Evolutionary conservation across 2,888 invertebrate species (phyloP), one percentile per base, ranked within the genome.

Genomic region (Pherbina coryleti): DNA sequence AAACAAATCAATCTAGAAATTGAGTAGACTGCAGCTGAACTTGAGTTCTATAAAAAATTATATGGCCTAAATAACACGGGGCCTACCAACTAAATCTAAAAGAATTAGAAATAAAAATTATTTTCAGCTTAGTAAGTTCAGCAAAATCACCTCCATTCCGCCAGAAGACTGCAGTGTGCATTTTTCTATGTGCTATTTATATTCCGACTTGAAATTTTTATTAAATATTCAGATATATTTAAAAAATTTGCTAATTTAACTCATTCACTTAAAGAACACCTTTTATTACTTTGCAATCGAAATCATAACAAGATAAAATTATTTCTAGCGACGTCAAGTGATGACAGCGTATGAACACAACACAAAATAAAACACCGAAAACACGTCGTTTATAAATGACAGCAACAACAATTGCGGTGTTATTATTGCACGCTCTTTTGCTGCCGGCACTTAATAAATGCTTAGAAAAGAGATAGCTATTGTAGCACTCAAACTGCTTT

Each of bases 81-180:
- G 44, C 44, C 44, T 3, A 44, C 14, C 14, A 11, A 11, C 44
- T 44, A 44, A 1, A 51, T n/a, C 62, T 28, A 62, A 75, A 60
- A 14, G 44, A 62, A 51, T 64, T 69, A 75, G 79, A 53, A 64
- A 49, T 62, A 74, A 70, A 77, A 79, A 76, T 69, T 49, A 73
- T 55, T 34, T 9, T 34, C 60, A 44, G 44, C 44, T 44, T 11
- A 44, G 44, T 49, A 75, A 64, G 57, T 67, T 31, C 51, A 11
- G 17, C 14, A 37, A 70, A 78, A 77, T 84, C 83, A 89, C 89
- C 89, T 86, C 89, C 89, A 81, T 89, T 87, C 79, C 88, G 86
- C 88, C 88, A 89, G 84, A 89, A 89, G 49, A 89, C 89, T 51
- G 89, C 90, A 57, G 89, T 89, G 82, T 89, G 89, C 89, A 89